Conservation (phyloP, 2,888 invertebrate genomes). For the Teinopalpus imperialis region DNA sequence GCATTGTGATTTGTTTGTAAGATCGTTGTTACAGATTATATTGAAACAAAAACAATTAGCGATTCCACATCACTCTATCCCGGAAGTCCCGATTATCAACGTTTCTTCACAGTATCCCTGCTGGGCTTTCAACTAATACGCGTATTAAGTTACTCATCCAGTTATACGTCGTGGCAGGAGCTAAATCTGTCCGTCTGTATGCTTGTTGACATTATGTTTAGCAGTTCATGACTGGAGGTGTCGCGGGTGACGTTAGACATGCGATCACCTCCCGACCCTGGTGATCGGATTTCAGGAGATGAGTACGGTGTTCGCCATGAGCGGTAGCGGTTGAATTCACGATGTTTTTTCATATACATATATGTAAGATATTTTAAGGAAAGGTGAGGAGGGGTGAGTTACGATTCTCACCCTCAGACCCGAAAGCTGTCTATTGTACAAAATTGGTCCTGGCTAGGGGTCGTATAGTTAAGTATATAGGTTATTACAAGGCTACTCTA, state of each 20-base stretch:
- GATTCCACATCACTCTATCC: no score
- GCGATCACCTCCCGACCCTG: constrained; percentile 57
- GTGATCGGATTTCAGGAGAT: constrained; percentile 43
- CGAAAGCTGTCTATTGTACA: no score
- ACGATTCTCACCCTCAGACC: no score
- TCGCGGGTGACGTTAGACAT: constrained; percentile 49
- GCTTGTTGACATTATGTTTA: constrained; percentile 61
- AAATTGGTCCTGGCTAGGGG: no score
- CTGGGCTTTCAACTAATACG: constrained; percentile 22
- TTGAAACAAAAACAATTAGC: no score
- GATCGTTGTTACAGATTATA: no score
- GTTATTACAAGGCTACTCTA: no score
- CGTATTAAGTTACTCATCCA: constrained; percentile 19
- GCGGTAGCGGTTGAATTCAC: constrained; percentile 25
- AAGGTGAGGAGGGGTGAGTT: no score
- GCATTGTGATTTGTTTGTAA: no score
- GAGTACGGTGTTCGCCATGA: constrained; percentile 22
- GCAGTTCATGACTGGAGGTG: constrained; percentile 60
- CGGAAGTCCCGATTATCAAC: background rate
- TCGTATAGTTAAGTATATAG: no score
- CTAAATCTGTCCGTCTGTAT: constrained; percentile 12
- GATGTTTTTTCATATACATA: no score
- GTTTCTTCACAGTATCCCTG: background rate
- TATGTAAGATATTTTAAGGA: no score
- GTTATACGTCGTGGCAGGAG: background rate